Conservation (phyloP, 2,888 invertebrate genomes). For the Polyploca ridens region DNA sequence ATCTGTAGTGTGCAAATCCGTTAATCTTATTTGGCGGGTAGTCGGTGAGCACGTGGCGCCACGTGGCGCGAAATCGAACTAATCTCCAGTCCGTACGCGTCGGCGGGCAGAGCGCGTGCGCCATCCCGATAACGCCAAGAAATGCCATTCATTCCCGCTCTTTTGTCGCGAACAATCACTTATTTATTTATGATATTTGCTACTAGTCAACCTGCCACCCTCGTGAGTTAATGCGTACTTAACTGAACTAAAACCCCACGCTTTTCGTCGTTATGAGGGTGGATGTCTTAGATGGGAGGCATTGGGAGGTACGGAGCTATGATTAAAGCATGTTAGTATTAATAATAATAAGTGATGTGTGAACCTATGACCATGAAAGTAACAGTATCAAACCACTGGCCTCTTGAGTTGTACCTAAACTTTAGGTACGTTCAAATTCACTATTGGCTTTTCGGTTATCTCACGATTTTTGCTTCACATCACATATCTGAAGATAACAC, state of each 20-base stretch:
- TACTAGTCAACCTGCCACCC: slow-evolving; percentile 79
- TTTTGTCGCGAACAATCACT: slow-evolving; percentile 82
- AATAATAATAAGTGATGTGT: background rate
- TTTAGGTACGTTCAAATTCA: too few species aligned
- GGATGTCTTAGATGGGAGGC: slow-evolving; percentile 36
- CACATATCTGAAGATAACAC: too few species aligned
- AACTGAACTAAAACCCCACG: slow-evolving; percentile 51
- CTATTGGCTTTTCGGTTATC: too few species aligned
- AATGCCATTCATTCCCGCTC: slow-evolving; percentile 81
- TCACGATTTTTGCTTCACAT: too few species aligned
- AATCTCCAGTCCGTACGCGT: slow-evolving; percentile 80
- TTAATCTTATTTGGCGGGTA: slow-evolving; percentile 82
- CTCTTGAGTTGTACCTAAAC: too few species aligned
- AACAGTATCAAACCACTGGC: too few species aligned
- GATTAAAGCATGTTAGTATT: background rate
- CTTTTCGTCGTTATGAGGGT: slow-evolving; percentile 25
- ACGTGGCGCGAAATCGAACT: slow-evolving; percentile 81
- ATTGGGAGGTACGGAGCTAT: background rate
- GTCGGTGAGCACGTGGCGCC: slow-evolving; percentile 77
- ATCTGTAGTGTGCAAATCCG: slow-evolving; percentile 85
- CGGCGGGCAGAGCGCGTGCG: slow-evolving; percentile 77
- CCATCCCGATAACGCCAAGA: slow-evolving; percentile 78
- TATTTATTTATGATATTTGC: slow-evolving; percentile 84
- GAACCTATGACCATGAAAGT: too few species aligned
- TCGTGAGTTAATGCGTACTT: slow-evolving; percentile 64